phyloP scores from a whole-genome alignment of 2,797 vertebrate species.

The Pseudochirops corinnae region DNA sequence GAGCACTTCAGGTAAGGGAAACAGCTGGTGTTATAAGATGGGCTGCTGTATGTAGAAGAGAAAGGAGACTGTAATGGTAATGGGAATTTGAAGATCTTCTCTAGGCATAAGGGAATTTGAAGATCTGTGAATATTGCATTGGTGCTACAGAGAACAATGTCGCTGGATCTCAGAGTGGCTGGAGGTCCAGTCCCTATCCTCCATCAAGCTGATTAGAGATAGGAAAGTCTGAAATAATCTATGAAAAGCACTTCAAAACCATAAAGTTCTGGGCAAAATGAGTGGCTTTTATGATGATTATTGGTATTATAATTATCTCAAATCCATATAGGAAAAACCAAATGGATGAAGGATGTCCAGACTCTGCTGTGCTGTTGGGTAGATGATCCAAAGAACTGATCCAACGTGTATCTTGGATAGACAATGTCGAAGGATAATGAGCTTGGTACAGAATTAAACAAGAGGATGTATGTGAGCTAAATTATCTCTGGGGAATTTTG shows the following conservation, averaged over 20 bases:
- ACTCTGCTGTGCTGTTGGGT: background rate
- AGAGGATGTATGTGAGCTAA: background rate
- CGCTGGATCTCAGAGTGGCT: background rate
- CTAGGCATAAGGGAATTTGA: too few relatives aligned
- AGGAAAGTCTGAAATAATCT: background rate
- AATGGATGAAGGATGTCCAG: background rate
- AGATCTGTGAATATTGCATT: too few relatives aligned
- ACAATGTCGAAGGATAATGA: background rate
- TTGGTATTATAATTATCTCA: background rate
- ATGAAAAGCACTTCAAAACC: background rate
- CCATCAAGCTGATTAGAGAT: background rate
- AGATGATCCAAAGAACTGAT: background rate
- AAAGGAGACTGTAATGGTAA: background rate
- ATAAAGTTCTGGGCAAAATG: background rate
- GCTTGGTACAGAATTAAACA: background rate
- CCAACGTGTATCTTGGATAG: background rate
- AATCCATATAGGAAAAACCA: background rate
- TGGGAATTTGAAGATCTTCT: too few relatives aligned
- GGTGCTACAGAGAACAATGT: background rate
- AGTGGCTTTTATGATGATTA: background rate
- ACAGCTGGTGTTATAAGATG: background rate
- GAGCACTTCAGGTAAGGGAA: background rate
- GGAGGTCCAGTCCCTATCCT: background rate
- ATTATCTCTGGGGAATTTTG: background rate
- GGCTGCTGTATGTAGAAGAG: background rate